phyloP scores from a whole-genome alignment of 2,888 invertebrate species.

The Drosophila setosimentum region DNA sequence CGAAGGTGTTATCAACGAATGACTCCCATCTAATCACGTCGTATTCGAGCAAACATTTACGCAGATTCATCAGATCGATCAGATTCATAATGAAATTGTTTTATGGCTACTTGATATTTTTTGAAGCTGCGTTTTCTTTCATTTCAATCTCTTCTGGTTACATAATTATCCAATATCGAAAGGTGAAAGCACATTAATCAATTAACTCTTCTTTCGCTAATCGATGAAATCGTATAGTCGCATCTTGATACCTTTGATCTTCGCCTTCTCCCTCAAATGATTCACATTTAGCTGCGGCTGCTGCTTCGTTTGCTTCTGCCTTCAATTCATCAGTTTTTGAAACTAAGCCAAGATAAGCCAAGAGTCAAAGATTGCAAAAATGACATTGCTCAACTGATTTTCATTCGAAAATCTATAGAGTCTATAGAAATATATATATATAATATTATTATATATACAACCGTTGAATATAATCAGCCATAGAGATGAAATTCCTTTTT shows the following conservation, averaged over 20 bases:
- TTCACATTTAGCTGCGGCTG: background rate
- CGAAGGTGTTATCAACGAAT: background rate
- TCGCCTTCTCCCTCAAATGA: background rate
- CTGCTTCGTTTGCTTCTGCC: background rate
- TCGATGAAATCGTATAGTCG: background rate
- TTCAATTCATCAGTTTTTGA: background rate
- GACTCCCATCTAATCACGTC: slow-evolving; percentile 9
- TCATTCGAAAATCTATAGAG: background rate
- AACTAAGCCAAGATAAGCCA: slow-evolving; percentile 6
- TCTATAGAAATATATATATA: background rate
- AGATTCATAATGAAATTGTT: background rate
- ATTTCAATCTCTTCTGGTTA: background rate
- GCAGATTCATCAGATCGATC: too few species aligned
- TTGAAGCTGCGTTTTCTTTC: background rate
- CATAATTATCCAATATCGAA: background rate
- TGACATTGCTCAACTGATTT: background rate
- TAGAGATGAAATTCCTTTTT: background rate
- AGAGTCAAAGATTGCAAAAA: slow-evolving; percentile 5
- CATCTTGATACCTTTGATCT: background rate
- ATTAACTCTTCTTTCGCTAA: background rate
- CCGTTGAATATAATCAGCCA: background rate
- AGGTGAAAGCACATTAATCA: background rate
- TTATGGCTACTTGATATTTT: background rate
- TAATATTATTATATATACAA: background rate
- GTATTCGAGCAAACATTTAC: background rate